Conservation (phyloP, 2,888 invertebrate genomes). For the Scaptomyza caliginosa region DNA sequence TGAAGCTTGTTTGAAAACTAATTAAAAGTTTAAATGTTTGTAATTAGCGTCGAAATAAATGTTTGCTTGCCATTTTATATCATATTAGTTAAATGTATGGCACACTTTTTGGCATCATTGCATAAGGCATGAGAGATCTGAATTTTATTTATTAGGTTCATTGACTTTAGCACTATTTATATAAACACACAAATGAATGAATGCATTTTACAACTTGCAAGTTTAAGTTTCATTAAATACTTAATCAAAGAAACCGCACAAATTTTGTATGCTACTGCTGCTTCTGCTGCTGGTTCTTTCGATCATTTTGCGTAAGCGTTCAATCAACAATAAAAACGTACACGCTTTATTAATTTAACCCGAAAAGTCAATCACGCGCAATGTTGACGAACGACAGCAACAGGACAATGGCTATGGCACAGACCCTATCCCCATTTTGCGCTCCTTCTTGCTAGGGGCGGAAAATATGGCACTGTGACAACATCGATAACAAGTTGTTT, state of each 20-base stretch:
- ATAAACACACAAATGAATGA: no score
- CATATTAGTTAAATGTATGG: constrained; percentile 67
- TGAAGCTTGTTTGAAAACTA: constrained; percentile 65
- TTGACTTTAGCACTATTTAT: no score
- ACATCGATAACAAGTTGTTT: constrained; percentile 75
- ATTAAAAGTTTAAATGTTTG: constrained; percentile 77
- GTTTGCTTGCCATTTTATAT: constrained; percentile 73
- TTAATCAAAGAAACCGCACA: no score
- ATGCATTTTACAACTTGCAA: no score
- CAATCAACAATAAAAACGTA: constrained; percentile 73
- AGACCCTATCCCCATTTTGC: constrained; percentile 8
- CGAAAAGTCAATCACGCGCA: constrained; percentile 74
- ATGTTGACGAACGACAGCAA: constrained; percentile 58
- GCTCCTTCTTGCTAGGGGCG: constrained; percentile 6
- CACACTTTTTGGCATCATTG: constrained; percentile 40
- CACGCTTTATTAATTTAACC: constrained; percentile 79
- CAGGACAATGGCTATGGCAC: constrained; percentile 16
- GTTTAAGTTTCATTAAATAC: no score
- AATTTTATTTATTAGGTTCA: no score
- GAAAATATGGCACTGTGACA: constrained; percentile 64
- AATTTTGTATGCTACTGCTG: not conserved
- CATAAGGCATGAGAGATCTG: not conserved
- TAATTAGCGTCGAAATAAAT: constrained; percentile 75
- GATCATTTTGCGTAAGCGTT: constrained; percentile 44
- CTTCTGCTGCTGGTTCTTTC: constrained; percentile 2